phyloP scores from a whole-genome alignment of 2,888 invertebrate species.

The Drosophila dives region DNA sequence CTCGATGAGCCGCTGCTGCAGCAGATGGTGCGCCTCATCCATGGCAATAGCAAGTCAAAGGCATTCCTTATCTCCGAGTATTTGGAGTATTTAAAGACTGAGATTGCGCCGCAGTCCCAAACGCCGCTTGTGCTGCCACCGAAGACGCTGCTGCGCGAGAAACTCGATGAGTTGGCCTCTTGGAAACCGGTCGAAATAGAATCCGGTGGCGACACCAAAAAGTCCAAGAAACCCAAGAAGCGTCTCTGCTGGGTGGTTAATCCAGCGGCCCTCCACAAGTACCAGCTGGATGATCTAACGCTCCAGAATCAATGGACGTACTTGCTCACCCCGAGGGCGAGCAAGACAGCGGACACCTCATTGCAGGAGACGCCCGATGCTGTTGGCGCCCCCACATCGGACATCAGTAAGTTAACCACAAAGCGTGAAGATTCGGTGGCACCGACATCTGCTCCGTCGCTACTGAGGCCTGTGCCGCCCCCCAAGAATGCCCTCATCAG shows the following conservation, averaged over 20 bases:
- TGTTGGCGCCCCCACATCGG: slow-evolving; percentile 13
- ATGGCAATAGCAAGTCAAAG: slow-evolving; percentile 88
- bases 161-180: slow-evolving; percentile 87
- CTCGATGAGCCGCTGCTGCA: slow-evolving; percentile 87
- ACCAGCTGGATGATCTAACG: slow-evolving; percentile 85
- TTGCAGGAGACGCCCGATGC: slow-evolving; percentile 9
- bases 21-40: slow-evolving; percentile 88
- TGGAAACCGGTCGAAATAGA: slow-evolving; percentile 86
- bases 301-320: slow-evolving; percentile 87
- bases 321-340: slow-evolving; percentile 79
- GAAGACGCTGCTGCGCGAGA: slow-evolving; percentile 85
- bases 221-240: slow-evolving; percentile 83
- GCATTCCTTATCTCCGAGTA: slow-evolving; percentile 88
- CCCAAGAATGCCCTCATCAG: slow-evolving; percentile 85
- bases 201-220: slow-evolving; percentile 43
- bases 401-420: slow-evolving; percentile 4
- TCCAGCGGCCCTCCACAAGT: slow-evolving; percentile 86
- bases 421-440: slow-evolving; percentile 31
- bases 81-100: slow-evolving; percentile 86
- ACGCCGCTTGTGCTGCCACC: slow-evolving; percentile 81
- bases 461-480: slow-evolving; percentile 83
- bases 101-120: slow-evolving; percentile 44
- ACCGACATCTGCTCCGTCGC: slow-evolving; percentile 40
- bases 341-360: slow-evolving; percentile 30
- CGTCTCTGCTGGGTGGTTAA: slow-evolving; percentile 89